Evolutionary conservation across 2,888 invertebrate species (phyloP).

Genomic region (Lomographa bimaculata): DNA sequence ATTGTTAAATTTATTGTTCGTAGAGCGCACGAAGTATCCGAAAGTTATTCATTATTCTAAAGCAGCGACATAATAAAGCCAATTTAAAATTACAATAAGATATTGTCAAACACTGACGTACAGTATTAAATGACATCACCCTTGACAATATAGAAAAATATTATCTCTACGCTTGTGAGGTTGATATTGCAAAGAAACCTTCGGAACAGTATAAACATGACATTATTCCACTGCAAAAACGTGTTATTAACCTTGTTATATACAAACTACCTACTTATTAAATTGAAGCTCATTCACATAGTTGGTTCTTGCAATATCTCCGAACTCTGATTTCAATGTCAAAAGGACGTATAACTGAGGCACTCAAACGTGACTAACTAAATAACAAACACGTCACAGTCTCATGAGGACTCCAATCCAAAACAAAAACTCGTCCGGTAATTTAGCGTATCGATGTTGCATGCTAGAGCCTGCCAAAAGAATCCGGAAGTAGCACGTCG

Average conservation of each 20-base stretch:
- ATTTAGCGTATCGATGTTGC: conserved; percentile 10
- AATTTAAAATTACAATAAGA: conserved; percentile 8
- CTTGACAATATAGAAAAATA: conserved; percentile 15
- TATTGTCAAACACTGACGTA: conserved; percentile 10
- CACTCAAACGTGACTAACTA: no score
- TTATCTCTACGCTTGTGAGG: conserved; percentile 9
- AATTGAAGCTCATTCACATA: no score
- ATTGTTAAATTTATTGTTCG: no score
- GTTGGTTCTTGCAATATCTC: no score
- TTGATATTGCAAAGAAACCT: conserved; percentile 15
- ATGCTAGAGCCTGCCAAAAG: conserved; percentile 37
- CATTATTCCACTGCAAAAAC: conserved; percentile 10
- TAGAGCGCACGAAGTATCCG: no score
- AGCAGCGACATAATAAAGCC: no score
- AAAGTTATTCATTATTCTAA: no score
- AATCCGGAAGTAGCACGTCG: conserved; percentile 45
- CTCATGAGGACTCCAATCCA: no score
- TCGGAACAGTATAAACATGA: conserved; percentile 3
- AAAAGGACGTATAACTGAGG: no score
- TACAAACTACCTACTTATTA: neutral
- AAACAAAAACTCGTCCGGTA: conserved; percentile 16
- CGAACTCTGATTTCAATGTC: no score
- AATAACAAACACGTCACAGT: no score
- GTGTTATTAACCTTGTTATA: conserved; percentile 7
- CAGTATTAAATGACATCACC: conserved; percentile 12